These are phyloP conservation scores for Pipistrellus kuhlii DNA, from an alignment of 2,797 vertebrate genomes.

Conservation along the genomic window DNA sequence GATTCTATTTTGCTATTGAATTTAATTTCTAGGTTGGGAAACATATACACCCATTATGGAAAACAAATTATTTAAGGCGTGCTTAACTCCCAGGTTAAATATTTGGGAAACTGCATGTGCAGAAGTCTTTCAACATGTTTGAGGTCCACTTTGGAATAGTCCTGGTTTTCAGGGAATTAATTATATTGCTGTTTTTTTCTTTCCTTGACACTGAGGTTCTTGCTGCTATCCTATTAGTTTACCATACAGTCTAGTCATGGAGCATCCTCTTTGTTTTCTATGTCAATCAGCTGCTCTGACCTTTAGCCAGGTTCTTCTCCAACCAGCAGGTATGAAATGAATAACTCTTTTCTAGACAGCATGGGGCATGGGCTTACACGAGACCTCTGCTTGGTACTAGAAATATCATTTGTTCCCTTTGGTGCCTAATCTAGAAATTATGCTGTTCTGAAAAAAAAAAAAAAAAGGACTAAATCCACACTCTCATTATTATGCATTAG, in stretches of 20 bases:
- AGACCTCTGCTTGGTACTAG: background rate
- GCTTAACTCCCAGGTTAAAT: background rate
- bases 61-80: conserved; percentile 61
- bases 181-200: background rate
- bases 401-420: conserved; percentile 4
- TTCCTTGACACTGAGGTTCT: background rate
- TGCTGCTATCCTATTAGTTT: background rate
- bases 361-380: background rate
- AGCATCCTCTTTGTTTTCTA: background rate
- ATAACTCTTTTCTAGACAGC: background rate
- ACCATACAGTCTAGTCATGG: background rate
- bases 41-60: background rate
- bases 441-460: conserved; percentile 28
- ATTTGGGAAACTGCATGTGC: conserved; percentile 1
- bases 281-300: background rate
- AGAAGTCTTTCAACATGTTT: background rate
- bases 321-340: background rate
- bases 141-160: background rate
- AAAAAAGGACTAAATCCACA: conserved; percentile 35
- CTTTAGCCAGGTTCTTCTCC: background rate
- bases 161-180: background rate
- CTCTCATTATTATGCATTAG: background rate
- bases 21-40: conserved; percentile 53
- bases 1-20: background rate
- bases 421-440: conserved; percentile 26